A percentile compares a stretch with the other conserved stretches of the same genome.
These are phyloP conservation scores for Lasioglossum calceatum DNA, from an alignment of 2,888 invertebrate species.

Conservation along the genomic window DNA sequence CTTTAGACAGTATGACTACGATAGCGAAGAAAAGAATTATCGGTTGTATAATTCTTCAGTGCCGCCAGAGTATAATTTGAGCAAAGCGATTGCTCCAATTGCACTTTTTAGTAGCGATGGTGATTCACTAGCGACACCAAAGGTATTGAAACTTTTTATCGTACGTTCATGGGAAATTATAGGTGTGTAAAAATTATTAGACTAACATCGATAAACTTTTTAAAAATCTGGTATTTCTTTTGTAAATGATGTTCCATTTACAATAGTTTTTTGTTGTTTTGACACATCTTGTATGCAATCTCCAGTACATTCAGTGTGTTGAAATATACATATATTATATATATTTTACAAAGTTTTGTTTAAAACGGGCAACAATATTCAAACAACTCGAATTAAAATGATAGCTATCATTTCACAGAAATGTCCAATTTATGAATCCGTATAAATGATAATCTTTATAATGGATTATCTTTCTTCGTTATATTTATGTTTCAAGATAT, in stretches of 20 bases:
- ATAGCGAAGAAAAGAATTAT: constrained; percentile 74
- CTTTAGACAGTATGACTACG: constrained; percentile 79
- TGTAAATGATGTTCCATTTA: background rate
- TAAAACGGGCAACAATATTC: background rate
- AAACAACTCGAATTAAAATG: background rate
- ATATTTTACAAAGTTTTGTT: background rate
- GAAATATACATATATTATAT: background rate
- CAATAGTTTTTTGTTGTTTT: background rate
- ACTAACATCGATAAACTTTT: background rate
- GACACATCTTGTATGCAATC: background rate
- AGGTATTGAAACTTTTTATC: constrained; percentile 66
- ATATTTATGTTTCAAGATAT: background rate
- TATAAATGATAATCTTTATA: background rate
- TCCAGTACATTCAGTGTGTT: background rate
- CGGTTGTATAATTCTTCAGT: constrained; percentile 74
- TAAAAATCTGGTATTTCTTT: background rate
- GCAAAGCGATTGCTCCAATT: constrained; percentile 77
- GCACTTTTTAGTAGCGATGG: constrained; percentile 79
- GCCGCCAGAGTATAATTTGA: constrained; percentile 79
- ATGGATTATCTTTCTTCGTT: background rate
- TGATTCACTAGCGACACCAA: constrained; percentile 77
- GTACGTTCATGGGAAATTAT: background rate
- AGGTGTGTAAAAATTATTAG: constrained; percentile 2
- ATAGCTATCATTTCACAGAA: background rate
- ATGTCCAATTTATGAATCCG: background rate